These are phyloP conservation scores for Trypoxylon attenuatum DNA, from an alignment of 2,888 invertebrate species.

Conservation along the genomic window DNA sequence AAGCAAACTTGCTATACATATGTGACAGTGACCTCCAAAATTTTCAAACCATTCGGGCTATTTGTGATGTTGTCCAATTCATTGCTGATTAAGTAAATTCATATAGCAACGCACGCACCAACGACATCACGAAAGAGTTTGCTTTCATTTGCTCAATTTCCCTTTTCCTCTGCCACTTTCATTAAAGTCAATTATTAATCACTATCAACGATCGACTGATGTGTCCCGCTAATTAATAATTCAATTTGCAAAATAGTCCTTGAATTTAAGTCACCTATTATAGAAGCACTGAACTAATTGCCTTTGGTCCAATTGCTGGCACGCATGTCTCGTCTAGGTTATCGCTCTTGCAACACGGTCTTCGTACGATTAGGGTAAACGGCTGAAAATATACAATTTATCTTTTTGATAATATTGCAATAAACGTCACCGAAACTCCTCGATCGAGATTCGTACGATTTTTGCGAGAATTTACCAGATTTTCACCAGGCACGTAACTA, in stretches of 20 bases:
- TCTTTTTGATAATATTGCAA: too few species aligned
- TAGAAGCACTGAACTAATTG: slow-evolving; percentile 38
- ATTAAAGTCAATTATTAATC: too few species aligned
- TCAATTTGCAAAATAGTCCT: too few species aligned
- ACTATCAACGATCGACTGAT: too few species aligned
- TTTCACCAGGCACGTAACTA: slow-evolving; percentile 56
- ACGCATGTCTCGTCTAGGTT: slow-evolving; percentile 57
- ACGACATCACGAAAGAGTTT: too few species aligned
- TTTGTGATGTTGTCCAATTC: not conserved
- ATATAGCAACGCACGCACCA: too few species aligned
- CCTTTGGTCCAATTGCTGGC: slow-evolving; percentile 59
- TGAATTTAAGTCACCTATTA: not conserved
- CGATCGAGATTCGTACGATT: not conserved
- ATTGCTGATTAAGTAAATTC: too few species aligned
- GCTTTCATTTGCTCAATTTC: too few species aligned
- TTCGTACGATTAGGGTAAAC: slow-evolving; percentile 56
- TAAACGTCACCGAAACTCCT: too few species aligned
- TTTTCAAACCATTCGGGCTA: too few species aligned
- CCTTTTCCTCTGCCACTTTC: too few species aligned
- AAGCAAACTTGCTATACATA: not conserved
- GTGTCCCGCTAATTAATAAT: too few species aligned
- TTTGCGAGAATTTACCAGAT: slow-evolving; percentile 52
- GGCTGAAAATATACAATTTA: slow-evolving; percentile 48
- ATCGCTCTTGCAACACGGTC: slow-evolving; percentile 57
- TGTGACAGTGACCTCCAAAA: not conserved